These are phyloP conservation scores for Drepanosiphum platanoidis DNA, from an alignment of 2,888 invertebrate genomes.

Conservation along the genomic window DNA sequence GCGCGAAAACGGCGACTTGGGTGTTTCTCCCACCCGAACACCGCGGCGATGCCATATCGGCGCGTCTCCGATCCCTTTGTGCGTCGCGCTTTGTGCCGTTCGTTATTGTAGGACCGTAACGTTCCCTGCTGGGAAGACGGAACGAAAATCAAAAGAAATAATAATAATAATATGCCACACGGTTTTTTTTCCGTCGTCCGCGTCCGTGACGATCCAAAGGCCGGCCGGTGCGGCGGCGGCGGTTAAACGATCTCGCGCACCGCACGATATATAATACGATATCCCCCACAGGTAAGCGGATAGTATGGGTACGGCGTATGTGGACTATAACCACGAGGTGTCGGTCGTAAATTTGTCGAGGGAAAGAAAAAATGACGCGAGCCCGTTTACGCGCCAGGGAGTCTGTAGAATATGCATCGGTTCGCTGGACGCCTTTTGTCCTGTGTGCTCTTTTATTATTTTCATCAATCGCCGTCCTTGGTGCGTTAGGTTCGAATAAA, in stretches of 20 bases:
- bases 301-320: not conserved
- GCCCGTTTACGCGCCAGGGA: not conserved
- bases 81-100: not conserved
- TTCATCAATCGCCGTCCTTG: too few relatives aligned
- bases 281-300: not conserved
- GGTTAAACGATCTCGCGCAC: not conserved
- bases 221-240: not conserved
- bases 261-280: not conserved
- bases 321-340: not conserved
- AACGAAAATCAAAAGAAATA: not conserved
- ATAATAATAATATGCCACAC: too few relatives aligned
- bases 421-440: not conserved
- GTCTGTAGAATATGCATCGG: too few relatives aligned
- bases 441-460: not conserved
- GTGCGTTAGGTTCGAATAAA: not conserved
- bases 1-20: not conserved
- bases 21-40: not conserved
- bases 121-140: not conserved
- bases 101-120: not conserved
- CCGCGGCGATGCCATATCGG: too few relatives aligned
- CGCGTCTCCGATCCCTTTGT: too few relatives aligned
- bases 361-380: not conserved
- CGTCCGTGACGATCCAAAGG: not conserved
- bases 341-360: not conserved
- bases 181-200: not conserved